phyloP scores from a whole-genome alignment of 2,797 vertebrate genomes.

The Onychomys leucogaster region DNA sequence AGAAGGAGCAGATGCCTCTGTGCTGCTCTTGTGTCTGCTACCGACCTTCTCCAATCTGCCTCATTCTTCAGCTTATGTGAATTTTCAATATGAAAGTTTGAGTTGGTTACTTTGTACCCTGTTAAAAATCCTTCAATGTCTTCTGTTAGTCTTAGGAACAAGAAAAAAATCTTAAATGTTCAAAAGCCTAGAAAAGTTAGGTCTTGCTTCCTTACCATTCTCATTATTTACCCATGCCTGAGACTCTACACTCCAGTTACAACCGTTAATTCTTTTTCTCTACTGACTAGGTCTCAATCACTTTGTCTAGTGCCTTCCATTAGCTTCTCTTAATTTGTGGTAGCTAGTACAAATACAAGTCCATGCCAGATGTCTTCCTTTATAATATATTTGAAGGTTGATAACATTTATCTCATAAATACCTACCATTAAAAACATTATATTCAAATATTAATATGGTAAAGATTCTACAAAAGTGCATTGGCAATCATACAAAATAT shows the following conservation, averaged over 20 bases:
- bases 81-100: not conserved
- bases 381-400: not conserved
- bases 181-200: not conserved
- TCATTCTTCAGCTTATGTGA: not conserved
- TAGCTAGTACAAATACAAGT: not conserved
- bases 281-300: not conserved
- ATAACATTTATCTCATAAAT: not conserved
- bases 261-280: not conserved
- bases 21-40: not conserved
- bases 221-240: not conserved
- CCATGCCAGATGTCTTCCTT: not conserved
- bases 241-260: not conserved
- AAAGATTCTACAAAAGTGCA: not conserved
- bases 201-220: not conserved
- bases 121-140: not conserved
- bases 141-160: not conserved
- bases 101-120: not conserved
- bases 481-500: not conserved
- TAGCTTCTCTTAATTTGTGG: not conserved
- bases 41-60: not conserved
- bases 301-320: not conserved
- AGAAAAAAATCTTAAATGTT: not conserved
- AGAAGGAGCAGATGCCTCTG: not conserved
- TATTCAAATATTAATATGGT: not conserved
- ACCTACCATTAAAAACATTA: not conserved